Conservation (phyloP, 2,888 invertebrate genomes). For the Oligia latruncula region DNA sequence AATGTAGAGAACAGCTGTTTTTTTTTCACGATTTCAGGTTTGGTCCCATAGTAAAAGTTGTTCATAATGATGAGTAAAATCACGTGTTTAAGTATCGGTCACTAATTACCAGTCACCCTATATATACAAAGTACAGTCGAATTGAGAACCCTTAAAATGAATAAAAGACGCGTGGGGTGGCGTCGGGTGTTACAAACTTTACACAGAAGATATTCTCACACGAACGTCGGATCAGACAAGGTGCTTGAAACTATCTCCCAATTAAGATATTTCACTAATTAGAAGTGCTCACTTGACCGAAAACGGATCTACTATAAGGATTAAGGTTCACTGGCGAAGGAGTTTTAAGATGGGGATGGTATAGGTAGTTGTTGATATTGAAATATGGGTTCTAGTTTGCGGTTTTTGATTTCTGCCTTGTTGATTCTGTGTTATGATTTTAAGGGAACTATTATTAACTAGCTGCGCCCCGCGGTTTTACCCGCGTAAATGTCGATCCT, state of each 20-base stretch:
- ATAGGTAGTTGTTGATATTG: neutral
- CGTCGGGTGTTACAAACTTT: neutral
- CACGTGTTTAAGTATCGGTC: too few relatives aligned
- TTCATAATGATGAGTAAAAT: too few relatives aligned
- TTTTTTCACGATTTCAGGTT: too few relatives aligned
- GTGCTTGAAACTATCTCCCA: constrained; percentile 72
- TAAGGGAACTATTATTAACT: too few relatives aligned
- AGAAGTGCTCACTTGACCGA: constrained; percentile 78
- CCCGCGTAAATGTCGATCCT: too few relatives aligned
- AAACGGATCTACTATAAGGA: constrained; percentile 59
- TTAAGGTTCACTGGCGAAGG: constrained; percentile 38
- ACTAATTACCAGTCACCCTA: too few relatives aligned
- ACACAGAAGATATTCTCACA: constrained; percentile 41
- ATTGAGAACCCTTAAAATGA: neutral
- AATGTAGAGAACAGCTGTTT: too few relatives aligned
- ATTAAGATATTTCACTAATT: constrained; percentile 82
- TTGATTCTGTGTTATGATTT: neutral
- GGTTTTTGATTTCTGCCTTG: neutral
- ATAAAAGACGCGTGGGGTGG: neutral
- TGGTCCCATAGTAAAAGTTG: too few relatives aligned
- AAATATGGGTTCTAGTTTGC: constrained; percentile 3
- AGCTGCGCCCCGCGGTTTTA: too few relatives aligned
- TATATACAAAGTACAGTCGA: too few relatives aligned
- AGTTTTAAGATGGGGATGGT: neutral
- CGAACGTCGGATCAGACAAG: constrained; percentile 39